Conservation (phyloP, 2,888 invertebrate species). For the Melanchra persicariae region DNA sequence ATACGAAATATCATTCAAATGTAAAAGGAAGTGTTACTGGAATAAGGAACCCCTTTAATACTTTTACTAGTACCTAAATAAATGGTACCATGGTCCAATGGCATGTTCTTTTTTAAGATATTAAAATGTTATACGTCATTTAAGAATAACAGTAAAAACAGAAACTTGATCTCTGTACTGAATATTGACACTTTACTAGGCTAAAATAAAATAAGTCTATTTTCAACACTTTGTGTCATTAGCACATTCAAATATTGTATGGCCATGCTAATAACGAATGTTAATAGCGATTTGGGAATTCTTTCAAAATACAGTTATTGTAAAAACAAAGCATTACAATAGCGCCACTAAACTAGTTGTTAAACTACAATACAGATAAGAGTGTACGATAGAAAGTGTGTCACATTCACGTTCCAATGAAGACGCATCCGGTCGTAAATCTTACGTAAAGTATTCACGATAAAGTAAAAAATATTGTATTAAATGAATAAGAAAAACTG, state of each 20-base stretch:
- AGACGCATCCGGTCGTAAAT: constrained; percentile 88
- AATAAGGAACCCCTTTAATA: not conserved
- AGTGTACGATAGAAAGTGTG: constrained; percentile 87
- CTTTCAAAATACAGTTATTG: constrained; percentile 74
- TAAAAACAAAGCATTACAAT: constrained; percentile 80
- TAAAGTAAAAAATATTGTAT: constrained; percentile 78
- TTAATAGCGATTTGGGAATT: constrained; percentile 60
- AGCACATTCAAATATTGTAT: constrained; percentile 47
- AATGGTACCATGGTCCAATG: not conserved
- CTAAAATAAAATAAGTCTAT: constrained; percentile 23
- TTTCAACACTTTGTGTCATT: constrained; percentile 25
- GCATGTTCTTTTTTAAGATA: not conserved
- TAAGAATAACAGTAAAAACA: constrained; percentile 14
- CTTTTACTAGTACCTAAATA: not conserved
- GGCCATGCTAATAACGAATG: constrained; percentile 46
- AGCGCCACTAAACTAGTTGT: constrained; percentile 79
- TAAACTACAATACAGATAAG: constrained; percentile 86
- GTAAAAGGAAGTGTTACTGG: not conserved
- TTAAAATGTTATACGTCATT: not conserved
- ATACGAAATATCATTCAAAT: constrained; percentile 33
- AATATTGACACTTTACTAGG: constrained; percentile 2
- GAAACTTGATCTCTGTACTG: constrained; percentile 1
- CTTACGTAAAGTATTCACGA: constrained; percentile 84
- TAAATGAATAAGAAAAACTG: constrained; percentile 76
- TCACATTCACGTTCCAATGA: constrained; percentile 88